Conservation (phyloP, 2,888 invertebrate genomes). For the Eurytoma californica region DNA sequence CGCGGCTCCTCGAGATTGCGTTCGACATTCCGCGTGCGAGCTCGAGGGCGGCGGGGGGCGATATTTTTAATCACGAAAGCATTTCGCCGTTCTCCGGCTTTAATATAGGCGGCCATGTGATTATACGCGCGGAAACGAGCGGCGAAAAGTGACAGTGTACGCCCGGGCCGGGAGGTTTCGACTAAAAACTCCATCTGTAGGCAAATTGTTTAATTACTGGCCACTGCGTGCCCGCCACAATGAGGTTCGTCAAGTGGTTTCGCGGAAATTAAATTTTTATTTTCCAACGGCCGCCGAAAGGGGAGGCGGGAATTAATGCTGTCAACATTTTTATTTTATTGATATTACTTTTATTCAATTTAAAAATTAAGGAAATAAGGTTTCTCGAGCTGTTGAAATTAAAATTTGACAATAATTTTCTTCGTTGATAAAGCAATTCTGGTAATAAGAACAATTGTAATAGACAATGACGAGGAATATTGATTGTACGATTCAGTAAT, state of each 20-base stretch:
- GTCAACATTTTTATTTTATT: not conserved
- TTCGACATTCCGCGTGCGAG: conserved; percentile 62
- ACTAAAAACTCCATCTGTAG: conserved; percentile 74
- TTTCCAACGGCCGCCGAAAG: not conserved
- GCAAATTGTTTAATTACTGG: conserved; percentile 74
- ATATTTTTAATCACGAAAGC: conserved; percentile 74
- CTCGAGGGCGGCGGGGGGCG: conserved; percentile 61
- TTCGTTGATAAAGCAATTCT: too few relatives aligned
- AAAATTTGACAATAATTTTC: not conserved
- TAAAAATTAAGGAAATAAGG: not conserved
- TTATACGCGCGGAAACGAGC: conserved; percentile 61
- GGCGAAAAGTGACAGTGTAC: conserved; percentile 60
- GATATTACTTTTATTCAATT: not conserved
- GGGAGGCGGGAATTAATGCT: not conserved
- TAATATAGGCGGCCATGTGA: conserved; percentile 73
- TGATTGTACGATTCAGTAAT: too few relatives aligned
- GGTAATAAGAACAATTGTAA: not conserved
- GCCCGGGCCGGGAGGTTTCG: conserved; percentile 64
- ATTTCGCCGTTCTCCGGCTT: conserved; percentile 66
- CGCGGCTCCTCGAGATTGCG: conserved; percentile 13
- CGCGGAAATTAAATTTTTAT: conserved; percentile 49
- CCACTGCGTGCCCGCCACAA: conserved; percentile 56
- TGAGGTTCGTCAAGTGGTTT: not conserved
- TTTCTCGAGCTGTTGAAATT: too few relatives aligned
- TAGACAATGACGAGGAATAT: conserved; percentile 6